Evolutionary conservation across 2,888 invertebrate species (phyloP).

Genomic region (Orthosia gracilis): DNA sequence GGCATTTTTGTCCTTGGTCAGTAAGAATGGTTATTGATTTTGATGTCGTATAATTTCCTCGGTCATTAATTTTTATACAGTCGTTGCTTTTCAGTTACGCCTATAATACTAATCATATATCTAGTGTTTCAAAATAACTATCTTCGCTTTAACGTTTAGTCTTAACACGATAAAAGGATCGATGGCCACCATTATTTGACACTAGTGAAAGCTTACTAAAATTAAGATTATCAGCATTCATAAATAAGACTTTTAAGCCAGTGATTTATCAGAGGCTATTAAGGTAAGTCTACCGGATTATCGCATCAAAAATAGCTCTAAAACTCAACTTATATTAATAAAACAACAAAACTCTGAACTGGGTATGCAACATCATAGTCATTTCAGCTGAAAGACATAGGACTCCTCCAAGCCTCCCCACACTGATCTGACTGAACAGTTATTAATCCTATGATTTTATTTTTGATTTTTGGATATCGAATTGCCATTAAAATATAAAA

Average conservation of each 20-base stretch:
- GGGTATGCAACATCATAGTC: too few species aligned
- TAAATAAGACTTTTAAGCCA: conserved; percentile 2
- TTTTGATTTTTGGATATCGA: too few species aligned
- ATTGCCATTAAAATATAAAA: too few species aligned
- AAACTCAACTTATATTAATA: conserved; percentile 3
- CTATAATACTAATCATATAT: conserved; percentile 3
- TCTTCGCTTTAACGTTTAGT: neutral
- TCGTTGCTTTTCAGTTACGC: neutral
- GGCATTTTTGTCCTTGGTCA: conserved; percentile 5
- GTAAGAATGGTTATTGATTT: neutral
- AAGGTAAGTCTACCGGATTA: conserved; percentile 30
- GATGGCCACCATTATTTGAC: neutral
- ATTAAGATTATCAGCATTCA: conserved; percentile 2
- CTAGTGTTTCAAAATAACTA: neutral
- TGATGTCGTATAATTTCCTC: neutral
- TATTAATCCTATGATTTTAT: too few species aligned
- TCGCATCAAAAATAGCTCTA: conserved; percentile 10
- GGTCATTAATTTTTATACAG: neutral
- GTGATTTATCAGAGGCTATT: conserved; percentile 13
- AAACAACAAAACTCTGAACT: neutral
- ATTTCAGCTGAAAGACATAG: too few species aligned
- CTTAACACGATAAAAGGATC: neutral
- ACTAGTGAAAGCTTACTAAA: conserved; percentile 13
- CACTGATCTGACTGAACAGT: too few species aligned
- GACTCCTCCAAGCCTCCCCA: too few species aligned